These are phyloP conservation scores for Polietes domitor DNA, from an alignment of 2,888 invertebrate species.

Conservation along the genomic window DNA sequence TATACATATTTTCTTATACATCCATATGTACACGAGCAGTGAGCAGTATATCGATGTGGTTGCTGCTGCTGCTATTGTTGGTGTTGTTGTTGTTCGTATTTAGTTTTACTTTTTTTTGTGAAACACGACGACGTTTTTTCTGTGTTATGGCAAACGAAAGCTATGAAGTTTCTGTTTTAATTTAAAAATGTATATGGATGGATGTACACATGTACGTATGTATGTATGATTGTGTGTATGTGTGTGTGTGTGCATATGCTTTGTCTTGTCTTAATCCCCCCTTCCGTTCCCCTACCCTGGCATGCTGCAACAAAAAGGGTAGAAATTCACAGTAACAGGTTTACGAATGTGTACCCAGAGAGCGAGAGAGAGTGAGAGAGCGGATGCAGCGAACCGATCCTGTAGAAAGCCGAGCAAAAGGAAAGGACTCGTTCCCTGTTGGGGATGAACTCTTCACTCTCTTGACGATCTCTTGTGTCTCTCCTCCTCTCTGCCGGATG, in stretches of 20 bases:
- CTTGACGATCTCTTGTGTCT: no score
- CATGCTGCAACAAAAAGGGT: conserved; percentile 16
- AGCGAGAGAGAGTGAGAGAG: neutral
- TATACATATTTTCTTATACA: conserved; percentile 49
- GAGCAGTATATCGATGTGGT: conserved; percentile 48
- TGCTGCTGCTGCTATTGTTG: no score
- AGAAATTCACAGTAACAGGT: conserved; percentile 38
- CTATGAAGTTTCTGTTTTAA: conserved; percentile 74
- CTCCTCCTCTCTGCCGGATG: no score
- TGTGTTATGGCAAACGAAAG: conserved; percentile 78
- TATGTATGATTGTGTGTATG: conserved; percentile 46
- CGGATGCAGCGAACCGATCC: no score
- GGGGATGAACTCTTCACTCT: no score
- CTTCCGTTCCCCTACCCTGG: conserved; percentile 21
- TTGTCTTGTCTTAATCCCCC: conserved; percentile 52
- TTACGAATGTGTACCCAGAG: neutral
- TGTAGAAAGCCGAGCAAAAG: no score
- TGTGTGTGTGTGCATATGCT: conserved; percentile 11
- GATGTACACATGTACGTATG: conserved; percentile 24
- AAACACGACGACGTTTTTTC: conserved; percentile 56
- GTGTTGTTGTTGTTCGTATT: conserved; percentile 48
- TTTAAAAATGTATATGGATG: conserved; percentile 50
- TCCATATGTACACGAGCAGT: conserved; percentile 8
- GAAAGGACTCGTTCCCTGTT: no score
- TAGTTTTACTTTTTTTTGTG: conserved; percentile 61